Base-by-base conservation (phyloP, 1,140 invertebrate species). In the Scaptomyza hsui region DNA sequence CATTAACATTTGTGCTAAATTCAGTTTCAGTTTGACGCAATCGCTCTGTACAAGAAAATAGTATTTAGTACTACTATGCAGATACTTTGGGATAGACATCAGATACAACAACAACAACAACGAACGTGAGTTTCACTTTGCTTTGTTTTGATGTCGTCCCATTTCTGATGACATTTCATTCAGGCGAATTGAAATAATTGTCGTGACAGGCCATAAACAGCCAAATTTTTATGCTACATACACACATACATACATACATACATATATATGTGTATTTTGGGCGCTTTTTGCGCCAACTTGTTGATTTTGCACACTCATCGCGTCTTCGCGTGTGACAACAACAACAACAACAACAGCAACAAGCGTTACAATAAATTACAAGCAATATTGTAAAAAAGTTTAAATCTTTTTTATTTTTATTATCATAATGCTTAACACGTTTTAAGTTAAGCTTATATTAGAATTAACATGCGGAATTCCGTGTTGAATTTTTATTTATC, bases 271-370 rank as follows among this genome's bases (percentile, higher is more conserved):
- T 44, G 21, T 51, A 26, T 26, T 39, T 29, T 37, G n/a, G 24
- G 51, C 39, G 44, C 21, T 13, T 59, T 78, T 26, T 59, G 48
- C 53, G 64, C 63, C 76, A 75, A 80, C 77, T 80, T 80, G 78
- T 80, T 81, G 78, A 72, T 80, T 80, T 80, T 61, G 53, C 67
- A 67, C 65, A 79, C 68, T 80, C 57, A 75, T 62, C 39, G 77
- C 45, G 48, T 62, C n/a, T n/a, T 4, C 24, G 24, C 57, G 76
- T 56, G 49, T 75, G 71, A 71, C 57, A 29, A 29, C 26, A 29
- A 29, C 26, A 29, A 29, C 26, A 29, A 21, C 4, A 21, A 21
- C 19, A 21, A 21, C 19, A 21, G 4, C 19, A n/a, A n/a, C n/a
- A 70, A 41, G 60, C 56, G 57, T 53, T 48, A 74, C 55, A 67